Conservation (phyloP, 2,888 invertebrate genomes). For the Blastobasis lacticolella region DNA sequence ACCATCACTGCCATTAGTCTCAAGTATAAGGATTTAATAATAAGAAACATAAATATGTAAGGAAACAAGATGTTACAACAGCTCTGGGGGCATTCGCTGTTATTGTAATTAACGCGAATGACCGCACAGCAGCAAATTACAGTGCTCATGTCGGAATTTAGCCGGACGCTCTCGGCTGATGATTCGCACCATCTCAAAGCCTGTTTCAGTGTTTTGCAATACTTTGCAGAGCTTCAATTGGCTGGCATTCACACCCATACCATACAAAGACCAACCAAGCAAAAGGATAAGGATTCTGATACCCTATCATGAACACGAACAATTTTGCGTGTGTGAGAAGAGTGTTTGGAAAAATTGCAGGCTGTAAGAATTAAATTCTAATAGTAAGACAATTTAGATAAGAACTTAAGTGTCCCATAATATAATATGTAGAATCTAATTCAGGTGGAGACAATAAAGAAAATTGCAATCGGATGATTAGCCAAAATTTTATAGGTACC, state of each 20-base stretch:
- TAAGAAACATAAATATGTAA: constrained; percentile 33
- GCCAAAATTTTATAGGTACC: background rate
- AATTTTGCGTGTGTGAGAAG: constrained; percentile 1
- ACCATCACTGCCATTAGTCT: constrained; percentile 65
- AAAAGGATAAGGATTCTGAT: background rate
- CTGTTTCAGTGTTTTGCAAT: constrained; percentile 57
- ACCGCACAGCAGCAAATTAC: background rate
- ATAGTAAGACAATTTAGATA: background rate
- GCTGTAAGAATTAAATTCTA: constrained; percentile 11
- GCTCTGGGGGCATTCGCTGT: constrained; percentile 13
- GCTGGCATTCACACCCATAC: background rate
- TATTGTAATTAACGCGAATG: background rate
- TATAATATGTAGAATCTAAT: background rate
- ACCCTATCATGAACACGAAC: background rate
- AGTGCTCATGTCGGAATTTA: background rate
- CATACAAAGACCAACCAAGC: background rate
- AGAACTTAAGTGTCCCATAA: background rate
- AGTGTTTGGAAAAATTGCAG: constrained; percentile 7
- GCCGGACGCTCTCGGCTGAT: too few species aligned
- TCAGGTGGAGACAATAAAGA: constrained; percentile 29
- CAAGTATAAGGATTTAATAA: constrained; percentile 38
- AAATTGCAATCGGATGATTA: constrained; percentile 5
- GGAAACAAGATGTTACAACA: constrained; percentile 26
- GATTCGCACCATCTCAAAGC: constrained; percentile 22
- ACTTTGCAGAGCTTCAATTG: constrained; percentile 8